A percentile compares a stretch with the other conserved stretches of the same genome.
phyloP scores from a whole-genome alignment of 2,113 vertebrate genomes.

The Centropristis striata region DNA sequence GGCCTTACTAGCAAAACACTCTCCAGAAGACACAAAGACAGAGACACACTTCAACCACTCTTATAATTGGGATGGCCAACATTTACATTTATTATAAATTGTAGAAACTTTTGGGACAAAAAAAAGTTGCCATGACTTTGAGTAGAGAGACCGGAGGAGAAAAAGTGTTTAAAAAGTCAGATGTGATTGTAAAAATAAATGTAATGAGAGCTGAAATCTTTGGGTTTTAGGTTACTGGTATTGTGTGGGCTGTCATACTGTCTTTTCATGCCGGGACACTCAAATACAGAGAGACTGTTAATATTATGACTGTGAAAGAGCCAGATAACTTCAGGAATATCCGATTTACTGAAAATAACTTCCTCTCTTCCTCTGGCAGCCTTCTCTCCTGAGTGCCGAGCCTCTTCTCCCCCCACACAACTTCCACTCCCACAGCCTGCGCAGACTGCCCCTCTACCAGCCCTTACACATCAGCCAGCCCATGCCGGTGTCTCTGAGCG shows the following conservation, averaged over 20 bases:
- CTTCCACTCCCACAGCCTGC: slow-evolving; percentile 83
- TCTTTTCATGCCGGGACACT: background rate
- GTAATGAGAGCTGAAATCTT: too few relatives aligned
- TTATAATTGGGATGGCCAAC: too few relatives aligned
- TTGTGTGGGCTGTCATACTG: background rate
- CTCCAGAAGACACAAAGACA: too few relatives aligned
- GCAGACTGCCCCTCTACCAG: slow-evolving; percentile 82
- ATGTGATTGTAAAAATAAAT: too few relatives aligned
- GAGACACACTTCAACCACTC: too few relatives aligned
- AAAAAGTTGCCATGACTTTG: too few relatives aligned
- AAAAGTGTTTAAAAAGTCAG: too few relatives aligned
- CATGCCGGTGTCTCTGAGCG: slow-evolving; percentile 76
- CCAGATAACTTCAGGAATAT: background rate
- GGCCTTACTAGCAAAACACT: too few relatives aligned
- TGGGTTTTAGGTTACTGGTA: too few relatives aligned
- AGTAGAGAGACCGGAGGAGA: too few relatives aligned
- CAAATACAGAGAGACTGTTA: background rate
- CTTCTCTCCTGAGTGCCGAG: slow-evolving; percentile 75
- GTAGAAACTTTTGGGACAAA: too few relatives aligned
- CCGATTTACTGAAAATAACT: slow-evolving; percentile 22
- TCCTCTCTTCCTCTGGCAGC: slow-evolving; percentile 51
- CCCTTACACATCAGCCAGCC: slow-evolving; percentile 84
- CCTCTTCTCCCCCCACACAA: slow-evolving; percentile 79
- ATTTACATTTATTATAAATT: too few relatives aligned
- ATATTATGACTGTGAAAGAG: background rate